These are phyloP conservation scores for Psephotus haematonotus DNA, from an alignment of 2,113 vertebrate genomes.

Conservation along the genomic window DNA sequence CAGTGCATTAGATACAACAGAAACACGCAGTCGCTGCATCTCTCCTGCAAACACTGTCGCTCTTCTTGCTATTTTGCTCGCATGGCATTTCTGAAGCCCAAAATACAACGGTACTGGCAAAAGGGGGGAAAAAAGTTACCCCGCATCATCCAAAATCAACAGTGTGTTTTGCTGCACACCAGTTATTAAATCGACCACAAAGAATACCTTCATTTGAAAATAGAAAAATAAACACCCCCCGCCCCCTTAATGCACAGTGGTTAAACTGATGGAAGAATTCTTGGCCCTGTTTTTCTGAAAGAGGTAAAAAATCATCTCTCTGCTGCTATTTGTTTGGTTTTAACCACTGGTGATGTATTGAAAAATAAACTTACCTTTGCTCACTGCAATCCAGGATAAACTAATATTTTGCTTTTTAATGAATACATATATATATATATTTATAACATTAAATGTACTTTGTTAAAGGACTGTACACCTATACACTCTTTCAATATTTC, in stretches of 20 bases:
- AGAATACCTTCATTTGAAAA: slow-evolving; percentile 82
- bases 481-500: slow-evolving; percentile 78
- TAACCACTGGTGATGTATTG: slow-evolving; percentile 73
- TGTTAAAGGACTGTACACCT: slow-evolving; percentile 67
- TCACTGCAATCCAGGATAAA: slow-evolving; percentile 77
- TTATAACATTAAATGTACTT: slow-evolving; percentile 69
- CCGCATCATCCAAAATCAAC: slow-evolving; percentile 49
- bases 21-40: neutral
- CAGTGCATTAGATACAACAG: neutral
- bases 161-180: slow-evolving; percentile 54
- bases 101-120: slow-evolving; percentile 43
- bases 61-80: neutral
- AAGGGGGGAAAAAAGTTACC: neutral
- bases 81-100: slow-evolving; percentile 29
- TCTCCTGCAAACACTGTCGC: slow-evolving; percentile 2
- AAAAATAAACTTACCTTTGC: slow-evolving; percentile 71
- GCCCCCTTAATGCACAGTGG: slow-evolving; percentile 69
- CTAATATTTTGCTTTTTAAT: slow-evolving; percentile 35
- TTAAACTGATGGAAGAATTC: slow-evolving; percentile 68
- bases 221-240: slow-evolving; percentile 54
- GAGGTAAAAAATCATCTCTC: slow-evolving; percentile 46
- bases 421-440: slow-evolving; percentile 59
- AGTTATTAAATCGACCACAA: slow-evolving; percentile 60
- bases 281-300: slow-evolving; percentile 52
- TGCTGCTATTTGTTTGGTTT: slow-evolving; percentile 59